Evolutionary conservation across 1,140 invertebrate species (phyloP).

Genomic region (Monochamus saltuarius): DNA sequence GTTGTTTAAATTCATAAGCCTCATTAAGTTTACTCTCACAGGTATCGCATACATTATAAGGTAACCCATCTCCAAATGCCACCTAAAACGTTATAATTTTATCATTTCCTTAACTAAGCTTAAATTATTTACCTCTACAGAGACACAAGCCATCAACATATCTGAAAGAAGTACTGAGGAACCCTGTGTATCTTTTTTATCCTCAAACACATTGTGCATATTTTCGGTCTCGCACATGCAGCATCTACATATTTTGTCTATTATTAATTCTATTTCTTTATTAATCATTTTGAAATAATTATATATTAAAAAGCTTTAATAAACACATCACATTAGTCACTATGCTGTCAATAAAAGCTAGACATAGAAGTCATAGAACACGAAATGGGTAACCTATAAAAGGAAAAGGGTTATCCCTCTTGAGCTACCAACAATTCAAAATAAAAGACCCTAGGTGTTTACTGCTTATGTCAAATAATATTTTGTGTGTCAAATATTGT

Average conservation of each 20-base stretch:
- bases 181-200: constrained; percentile 32
- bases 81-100: constrained; percentile 41
- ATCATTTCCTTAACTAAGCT: neutral
- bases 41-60: constrained; percentile 46
- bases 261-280: constrained; percentile 33
- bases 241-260: constrained; percentile 49
- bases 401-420: no score
- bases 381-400: no score
- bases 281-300: constrained; percentile 38
- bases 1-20: constrained; percentile 52
- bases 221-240: constrained; percentile 46
- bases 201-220: constrained; percentile 47
- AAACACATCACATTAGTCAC: constrained; percentile 8
- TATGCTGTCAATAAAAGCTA: neutral
- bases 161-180: constrained; percentile 56
- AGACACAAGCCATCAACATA: constrained; percentile 61
- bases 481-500: no score
- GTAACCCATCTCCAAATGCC: constrained; percentile 50
- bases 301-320: constrained; percentile 7
- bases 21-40: constrained; percentile 50
- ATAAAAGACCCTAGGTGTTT: no score
- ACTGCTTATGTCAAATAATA: no score
- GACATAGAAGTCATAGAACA: no score
- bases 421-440: no score
- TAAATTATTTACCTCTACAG: constrained; percentile 54